Base-by-base conservation (phyloP, 2,113 vertebrate species). In the Pluvialis apricaria region DNA sequence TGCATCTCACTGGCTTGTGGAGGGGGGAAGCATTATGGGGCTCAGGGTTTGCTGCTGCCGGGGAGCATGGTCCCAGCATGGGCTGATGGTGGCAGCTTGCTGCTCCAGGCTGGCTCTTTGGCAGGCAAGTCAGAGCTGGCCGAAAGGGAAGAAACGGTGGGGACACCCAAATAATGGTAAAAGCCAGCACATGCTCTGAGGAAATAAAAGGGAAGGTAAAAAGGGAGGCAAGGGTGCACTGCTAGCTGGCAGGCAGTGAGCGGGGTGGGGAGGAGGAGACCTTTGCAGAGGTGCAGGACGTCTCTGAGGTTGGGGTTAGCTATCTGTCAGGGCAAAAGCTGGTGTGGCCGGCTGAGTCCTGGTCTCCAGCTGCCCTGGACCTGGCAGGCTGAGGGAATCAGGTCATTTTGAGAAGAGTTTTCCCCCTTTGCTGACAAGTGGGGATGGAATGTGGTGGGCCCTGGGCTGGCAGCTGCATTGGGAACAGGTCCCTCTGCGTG, bases 1-100 rank as follows among this genome's bases (percentile, higher is more conserved):
- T 45, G 31, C 4, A 1, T 36, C 13, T 44, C 2, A 0, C 11
- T 29, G 58, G 42, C 78, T 77, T 0, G 0, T 20, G 54, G n/a
- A 62, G n/a, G 38, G 75, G 21, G 26, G 40, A 62, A 32, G 10
- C n/a, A 10, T 55, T 0, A 0, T 49, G 44, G 13, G 21, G 17
- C 38, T 6, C 5, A 3, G 40, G 57, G 21, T 47, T 90, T 0
- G 0, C 29, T 66, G 82, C 52, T 84, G 58, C 20, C 5, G 10
- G 42, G 28, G 29, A 83, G 47, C 2, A 1, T 34, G 54, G 57
- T 17, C 51, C 49, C 8, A 6, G 60, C 1, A 2, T 52, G 55
- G 80, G 58, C 82, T 85, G 62, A 20, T 44, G 20, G 15, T 72
- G 72, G 65, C 87, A 77, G 49, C 22, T 69, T 65, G 38, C 26